Evolutionary conservation across 1,140 invertebrate genomes (phyloP).

Genomic region (Heliconius eleuchia): DNA sequence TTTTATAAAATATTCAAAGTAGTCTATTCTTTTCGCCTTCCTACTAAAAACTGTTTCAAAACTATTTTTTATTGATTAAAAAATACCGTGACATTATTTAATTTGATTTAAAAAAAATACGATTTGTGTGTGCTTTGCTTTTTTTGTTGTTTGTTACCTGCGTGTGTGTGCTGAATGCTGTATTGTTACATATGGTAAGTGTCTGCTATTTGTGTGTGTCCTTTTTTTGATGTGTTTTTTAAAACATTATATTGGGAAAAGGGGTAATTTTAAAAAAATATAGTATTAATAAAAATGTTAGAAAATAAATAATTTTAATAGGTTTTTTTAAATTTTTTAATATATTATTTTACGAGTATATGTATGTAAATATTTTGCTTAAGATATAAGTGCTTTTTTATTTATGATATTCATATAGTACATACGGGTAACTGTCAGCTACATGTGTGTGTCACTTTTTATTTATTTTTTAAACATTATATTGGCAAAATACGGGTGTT

Average conservation of each 20-base stretch:
- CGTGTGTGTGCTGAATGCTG: constrained; percentile 8
- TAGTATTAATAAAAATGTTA: background rate
- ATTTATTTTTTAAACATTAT: background rate
- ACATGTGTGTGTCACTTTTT: constrained; percentile 1
- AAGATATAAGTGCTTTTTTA: no score
- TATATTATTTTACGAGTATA: background rate
- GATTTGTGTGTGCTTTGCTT: constrained; percentile 39
- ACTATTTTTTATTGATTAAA: background rate
- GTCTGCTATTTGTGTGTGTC: constrained; percentile 21
- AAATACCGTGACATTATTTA: background rate
- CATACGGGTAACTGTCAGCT: constrained; percentile 5
- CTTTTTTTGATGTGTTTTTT: background rate
- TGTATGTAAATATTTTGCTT: background rate
- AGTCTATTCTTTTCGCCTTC: constrained; percentile 43
- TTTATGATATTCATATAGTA: no score
- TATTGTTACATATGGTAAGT: constrained; percentile 19
- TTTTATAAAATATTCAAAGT: constrained; percentile 46
- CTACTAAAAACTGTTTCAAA: background rate
- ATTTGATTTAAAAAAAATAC: background rate
- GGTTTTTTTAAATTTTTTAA: background rate
- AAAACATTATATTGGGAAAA: background rate
- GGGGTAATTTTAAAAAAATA: background rate
- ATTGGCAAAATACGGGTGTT: background rate
- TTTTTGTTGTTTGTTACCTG: background rate
- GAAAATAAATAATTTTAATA: background rate